Evolutionary conservation across 1,140 invertebrate species (phyloP).

Genomic region (Cydia fagiglandana): DNA sequence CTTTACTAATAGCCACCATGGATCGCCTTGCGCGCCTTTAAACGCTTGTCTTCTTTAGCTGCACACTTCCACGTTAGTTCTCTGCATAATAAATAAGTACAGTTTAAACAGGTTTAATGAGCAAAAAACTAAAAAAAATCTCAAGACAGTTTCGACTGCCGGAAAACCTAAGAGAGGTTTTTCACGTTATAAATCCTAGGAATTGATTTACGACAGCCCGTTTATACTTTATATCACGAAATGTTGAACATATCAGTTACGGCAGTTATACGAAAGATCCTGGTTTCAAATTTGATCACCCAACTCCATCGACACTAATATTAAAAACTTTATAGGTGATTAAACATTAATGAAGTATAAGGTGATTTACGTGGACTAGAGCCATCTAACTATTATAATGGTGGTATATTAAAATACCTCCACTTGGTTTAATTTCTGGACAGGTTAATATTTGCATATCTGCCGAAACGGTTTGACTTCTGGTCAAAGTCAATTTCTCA

Average conservation of each 20-base stretch:
- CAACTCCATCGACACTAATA: conserved; percentile 17
- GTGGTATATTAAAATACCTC: conserved; percentile 28
- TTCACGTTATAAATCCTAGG: too few species aligned
- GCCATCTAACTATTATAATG: conserved; percentile 21
- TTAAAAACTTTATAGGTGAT: conserved; percentile 30
- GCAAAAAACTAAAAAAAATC: too few species aligned
- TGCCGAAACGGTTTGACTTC: conserved; percentile 16
- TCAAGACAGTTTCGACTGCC: too few species aligned
- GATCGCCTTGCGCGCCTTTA: too few species aligned
- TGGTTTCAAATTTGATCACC: conserved; percentile 8
- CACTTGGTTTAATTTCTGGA: not conserved
- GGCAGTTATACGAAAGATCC: conserved; percentile 20
- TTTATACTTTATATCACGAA: conserved; percentile 1
- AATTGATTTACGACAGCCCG: not conserved
- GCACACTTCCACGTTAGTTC: too few species aligned
- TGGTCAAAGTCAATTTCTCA: conserved; percentile 4
- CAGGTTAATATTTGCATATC: conserved; percentile 23
- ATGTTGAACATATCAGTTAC: not conserved
- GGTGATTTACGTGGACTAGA: conserved; percentile 22
- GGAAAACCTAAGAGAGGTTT: too few species aligned
- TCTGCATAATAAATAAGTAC: too few species aligned
- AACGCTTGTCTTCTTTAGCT: too few species aligned
- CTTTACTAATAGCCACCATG: too few species aligned
- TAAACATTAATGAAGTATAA: conserved; percentile 22
- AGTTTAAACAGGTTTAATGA: too few species aligned